A percentile compares a stretch with the other conserved stretches of the same genome.
phyloP scores from a whole-genome alignment of 2,113 vertebrate genomes.

The Paracanthobrama guichenoti region DNA sequence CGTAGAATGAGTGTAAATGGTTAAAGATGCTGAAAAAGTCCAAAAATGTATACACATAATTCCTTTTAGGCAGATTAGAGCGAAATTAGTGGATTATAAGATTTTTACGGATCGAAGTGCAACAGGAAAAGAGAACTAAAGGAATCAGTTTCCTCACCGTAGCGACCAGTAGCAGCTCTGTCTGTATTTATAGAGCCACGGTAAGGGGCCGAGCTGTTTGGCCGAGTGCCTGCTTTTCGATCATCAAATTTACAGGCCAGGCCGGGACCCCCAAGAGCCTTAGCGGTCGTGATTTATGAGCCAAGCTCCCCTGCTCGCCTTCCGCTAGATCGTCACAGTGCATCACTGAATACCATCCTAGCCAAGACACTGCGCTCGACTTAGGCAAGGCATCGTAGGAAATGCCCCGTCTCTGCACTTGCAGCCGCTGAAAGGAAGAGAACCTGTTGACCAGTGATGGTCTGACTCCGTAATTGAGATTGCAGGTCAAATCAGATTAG shows the following conservation, averaged over 20 bases:
- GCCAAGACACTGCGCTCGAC: not conserved
- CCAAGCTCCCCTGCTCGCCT: not conserved
- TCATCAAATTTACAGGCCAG: constrained; percentile 73
- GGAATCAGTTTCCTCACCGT: constrained; percentile 56
- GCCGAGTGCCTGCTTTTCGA: constrained; percentile 66
- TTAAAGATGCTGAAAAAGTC: not conserved
- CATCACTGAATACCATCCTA: not conserved
- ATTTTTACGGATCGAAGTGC: not conserved
- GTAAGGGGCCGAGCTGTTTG: constrained; percentile 66
- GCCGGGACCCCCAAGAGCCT: constrained; percentile 54
- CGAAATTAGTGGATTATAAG: not conserved
- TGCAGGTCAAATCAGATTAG: constrained; percentile 23
- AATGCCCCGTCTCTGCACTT: not conserved
- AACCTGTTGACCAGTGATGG: not conserved
- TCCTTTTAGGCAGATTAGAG: not conserved
- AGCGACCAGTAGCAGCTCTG: constrained; percentile 58
- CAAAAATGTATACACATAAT: not conserved
- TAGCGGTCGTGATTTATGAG: constrained; percentile 72
- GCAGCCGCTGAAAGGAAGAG: too few relatives aligned
- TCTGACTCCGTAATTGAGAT: not conserved
- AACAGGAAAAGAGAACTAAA: not conserved
- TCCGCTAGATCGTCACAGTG: constrained; percentile 19
- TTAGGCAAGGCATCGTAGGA: not conserved
- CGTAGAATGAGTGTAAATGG: not conserved
- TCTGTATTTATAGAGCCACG: constrained; percentile 75